A percentile compares a stretch with the other conserved stretches of the same genome.
Conservation (phyloP, 2,888 invertebrate genomes). For the Heliconius aoede region DNA sequence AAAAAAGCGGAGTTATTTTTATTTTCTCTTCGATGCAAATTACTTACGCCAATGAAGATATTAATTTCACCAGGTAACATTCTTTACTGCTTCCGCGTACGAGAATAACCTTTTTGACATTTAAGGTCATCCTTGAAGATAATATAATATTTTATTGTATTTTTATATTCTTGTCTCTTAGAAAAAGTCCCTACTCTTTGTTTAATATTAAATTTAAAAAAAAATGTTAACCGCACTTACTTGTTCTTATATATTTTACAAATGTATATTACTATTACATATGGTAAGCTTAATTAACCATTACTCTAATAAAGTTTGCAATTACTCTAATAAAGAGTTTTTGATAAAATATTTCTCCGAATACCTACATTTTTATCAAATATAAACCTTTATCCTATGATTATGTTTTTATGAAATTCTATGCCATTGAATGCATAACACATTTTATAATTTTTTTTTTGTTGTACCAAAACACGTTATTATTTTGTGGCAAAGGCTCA, state of each 20-base stretch:
- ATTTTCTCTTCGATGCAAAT: conserved; percentile 12
- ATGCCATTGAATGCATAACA: not conserved
- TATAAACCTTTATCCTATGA: no score
- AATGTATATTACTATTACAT: not conserved
- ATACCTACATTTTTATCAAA: no score
- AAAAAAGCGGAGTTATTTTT: conserved; percentile 28
- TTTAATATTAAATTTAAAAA: not conserved
- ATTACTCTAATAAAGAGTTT: no score
- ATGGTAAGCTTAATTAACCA: no score
- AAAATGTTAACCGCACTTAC: not conserved
- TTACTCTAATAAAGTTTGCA: no score
- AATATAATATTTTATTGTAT: conserved; percentile 21
- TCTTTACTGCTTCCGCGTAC: conserved; percentile 33
- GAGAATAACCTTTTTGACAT: conserved; percentile 32
- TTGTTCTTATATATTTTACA: not conserved
- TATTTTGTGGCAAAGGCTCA: not conserved
- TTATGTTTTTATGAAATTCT: no score
- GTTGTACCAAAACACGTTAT: not conserved
- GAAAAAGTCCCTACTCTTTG: not conserved
- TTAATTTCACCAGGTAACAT: conserved; percentile 26
- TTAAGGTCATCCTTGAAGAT: conserved; percentile 29
- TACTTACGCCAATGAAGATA: conserved; percentile 24
- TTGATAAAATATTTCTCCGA: no score
- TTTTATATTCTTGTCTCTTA: conserved; percentile 14
- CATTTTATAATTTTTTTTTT: no score